Percentiles rank a stretch among this genome's conserved stretches.
phyloP scores from a whole-genome alignment of 1,140 invertebrate species.

The Trichogramma pretiosum region DNA sequence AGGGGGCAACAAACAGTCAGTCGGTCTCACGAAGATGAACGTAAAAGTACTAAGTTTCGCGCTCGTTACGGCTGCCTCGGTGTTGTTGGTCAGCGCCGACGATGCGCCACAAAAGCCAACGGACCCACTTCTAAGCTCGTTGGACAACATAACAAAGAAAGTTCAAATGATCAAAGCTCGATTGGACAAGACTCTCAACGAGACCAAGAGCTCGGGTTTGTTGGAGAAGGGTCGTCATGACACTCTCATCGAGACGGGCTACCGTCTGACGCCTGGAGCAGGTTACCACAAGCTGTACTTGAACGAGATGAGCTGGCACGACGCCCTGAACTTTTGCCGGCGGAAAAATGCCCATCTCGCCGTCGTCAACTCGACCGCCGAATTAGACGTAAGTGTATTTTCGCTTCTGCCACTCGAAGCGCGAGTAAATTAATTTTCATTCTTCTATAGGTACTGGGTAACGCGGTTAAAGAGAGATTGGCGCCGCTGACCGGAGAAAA shows the following conservation, averaged over 20 bases:
- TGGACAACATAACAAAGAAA: not conserved
- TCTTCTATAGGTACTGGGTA: not conserved
- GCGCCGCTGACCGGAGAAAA: not conserved
- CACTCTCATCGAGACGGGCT: slow-evolving; percentile 21
- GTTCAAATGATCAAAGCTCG: not conserved
- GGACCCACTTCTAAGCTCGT: not conserved
- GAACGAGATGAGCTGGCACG: slow-evolving; percentile 32
- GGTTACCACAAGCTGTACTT: slow-evolving; percentile 37
- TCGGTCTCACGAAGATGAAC: too few relatives aligned
- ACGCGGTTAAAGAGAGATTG: not conserved
- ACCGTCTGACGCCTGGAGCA: slow-evolving; percentile 26
- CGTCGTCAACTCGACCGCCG: slow-evolving; percentile 29
- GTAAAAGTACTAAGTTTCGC: too few relatives aligned
- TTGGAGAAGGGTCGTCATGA: not conserved
- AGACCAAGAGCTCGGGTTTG: not conserved
- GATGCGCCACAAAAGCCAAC: not conserved
- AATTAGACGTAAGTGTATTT: slow-evolving; percentile 23
- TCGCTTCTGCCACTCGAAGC: not conserved
- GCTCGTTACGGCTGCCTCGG: too few relatives aligned
- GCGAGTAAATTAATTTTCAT: too few relatives aligned
- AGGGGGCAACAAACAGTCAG: too few relatives aligned
- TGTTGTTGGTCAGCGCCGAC: too few relatives aligned
- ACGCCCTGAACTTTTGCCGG: slow-evolving; percentile 34
- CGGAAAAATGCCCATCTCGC: slow-evolving; percentile 26
- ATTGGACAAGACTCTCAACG: not conserved